Evolutionary conservation across 2,888 invertebrate species (phyloP).

Genomic region (Sinotaia quadrata): DNA sequence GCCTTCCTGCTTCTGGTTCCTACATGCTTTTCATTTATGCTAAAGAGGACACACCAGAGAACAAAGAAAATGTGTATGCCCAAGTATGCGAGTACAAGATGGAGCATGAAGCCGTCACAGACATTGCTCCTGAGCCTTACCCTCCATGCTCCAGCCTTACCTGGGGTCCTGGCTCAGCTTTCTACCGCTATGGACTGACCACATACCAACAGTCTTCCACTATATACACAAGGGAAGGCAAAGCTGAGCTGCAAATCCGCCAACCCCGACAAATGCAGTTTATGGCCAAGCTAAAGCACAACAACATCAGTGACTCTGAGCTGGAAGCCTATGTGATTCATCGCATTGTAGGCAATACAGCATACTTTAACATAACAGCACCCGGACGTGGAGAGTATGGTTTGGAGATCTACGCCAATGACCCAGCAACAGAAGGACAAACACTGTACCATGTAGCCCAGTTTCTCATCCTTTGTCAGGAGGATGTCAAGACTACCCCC

Average conservation of each 20-base stretch:
- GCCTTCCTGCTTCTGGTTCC: conserved; percentile 67
- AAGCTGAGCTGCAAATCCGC: conserved; percentile 68
- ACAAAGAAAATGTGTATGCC: conserved; percentile 70
- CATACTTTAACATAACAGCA: conserved; percentile 69
- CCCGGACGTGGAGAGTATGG: conserved; percentile 70
- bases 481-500: conserved; percentile 64
- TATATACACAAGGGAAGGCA: conserved; percentile 67
- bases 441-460: conserved; percentile 70
- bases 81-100: conserved; percentile 72
- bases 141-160: conserved; percentile 71
- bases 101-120: conserved; percentile 57
- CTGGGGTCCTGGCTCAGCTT: conserved; percentile 70
- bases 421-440: conserved; percentile 69
- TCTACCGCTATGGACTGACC: conserved; percentile 65
- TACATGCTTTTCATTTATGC: conserved; percentile 72
- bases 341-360: conserved; percentile 68
- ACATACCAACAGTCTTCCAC: conserved; percentile 69
- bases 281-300: conserved; percentile 71
- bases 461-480: conserved; percentile 68
- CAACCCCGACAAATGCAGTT: conserved; percentile 69
- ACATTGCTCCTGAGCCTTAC: conserved; percentile 64
- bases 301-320: conserved; percentile 62
- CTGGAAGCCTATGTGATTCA: conserved; percentile 69
- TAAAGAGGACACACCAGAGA: conserved; percentile 69
- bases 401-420: conserved; percentile 71